These are phyloP conservation scores for Coremacera marginata DNA, from an alignment of 2,888 invertebrate species.

Conservation along the genomic window DNA sequence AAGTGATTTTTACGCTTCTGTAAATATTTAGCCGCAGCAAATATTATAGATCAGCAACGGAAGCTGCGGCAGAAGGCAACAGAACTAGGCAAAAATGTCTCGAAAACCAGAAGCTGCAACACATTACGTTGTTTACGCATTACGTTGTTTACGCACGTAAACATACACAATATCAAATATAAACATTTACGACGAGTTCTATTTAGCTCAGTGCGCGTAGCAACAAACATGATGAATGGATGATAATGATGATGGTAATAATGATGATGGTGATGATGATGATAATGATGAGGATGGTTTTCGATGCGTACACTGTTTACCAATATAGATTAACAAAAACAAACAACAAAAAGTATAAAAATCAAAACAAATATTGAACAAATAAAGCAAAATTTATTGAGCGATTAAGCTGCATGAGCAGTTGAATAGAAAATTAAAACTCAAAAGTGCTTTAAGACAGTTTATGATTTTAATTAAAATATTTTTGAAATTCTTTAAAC, in stretches of 20 bases:
- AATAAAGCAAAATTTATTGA: too few species aligned
- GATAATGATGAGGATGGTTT: too few species aligned
- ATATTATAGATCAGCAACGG: neutral
- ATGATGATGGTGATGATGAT: neutral
- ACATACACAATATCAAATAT: conserved; percentile 4
- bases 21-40: conserved; percentile 1
- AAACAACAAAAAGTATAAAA: too few species aligned
- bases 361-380: too few species aligned
- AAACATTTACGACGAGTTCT: conserved; percentile 10
- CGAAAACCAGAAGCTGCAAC: neutral
- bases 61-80: neutral
- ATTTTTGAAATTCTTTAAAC: too few species aligned
- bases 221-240: neutral
- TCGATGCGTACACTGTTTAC: too few species aligned
- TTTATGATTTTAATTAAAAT: too few species aligned
- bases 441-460: too few species aligned
- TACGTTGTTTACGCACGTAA: neutral
- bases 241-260: neutral
- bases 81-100: too few species aligned
- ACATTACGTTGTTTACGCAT: neutral
- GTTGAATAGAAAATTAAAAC: too few species aligned
- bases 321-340: too few species aligned
- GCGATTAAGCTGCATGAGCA: too few species aligned
- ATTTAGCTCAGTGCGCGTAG: neutral
- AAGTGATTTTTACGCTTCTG: neutral